Evolutionary conservation across 2,797 vertebrate genomes (phyloP), one percentile per base, ranked within the genome.

Genomic region (Petrocephalus sullivani): DNA sequence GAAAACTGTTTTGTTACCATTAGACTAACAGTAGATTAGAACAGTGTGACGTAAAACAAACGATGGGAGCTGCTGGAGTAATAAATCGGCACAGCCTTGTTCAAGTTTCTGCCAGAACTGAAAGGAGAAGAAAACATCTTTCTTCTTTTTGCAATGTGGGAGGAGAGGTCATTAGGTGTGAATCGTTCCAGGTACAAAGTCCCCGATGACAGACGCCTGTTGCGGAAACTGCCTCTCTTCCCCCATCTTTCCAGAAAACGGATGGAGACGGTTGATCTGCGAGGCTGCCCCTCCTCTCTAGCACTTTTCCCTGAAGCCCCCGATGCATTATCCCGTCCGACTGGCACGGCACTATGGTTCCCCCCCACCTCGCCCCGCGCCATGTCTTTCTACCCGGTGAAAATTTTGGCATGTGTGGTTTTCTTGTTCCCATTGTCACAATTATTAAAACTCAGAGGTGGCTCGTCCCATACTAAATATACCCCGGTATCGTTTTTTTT

Each of bases 291-390:
- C 46, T 87, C 89, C 88, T 89, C 56, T 56, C 10, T 56, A 78
- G 87, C 81, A 19, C 51, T 33, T 78, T 88, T 16, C 21, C 19
- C 89, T 9, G 0, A 82, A 9, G 14, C 64, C 37, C 23, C 10
- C 46, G 51, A 88, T 86, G 54, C 85, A 46, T 86, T 81, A 71
- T 85, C 88, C 51, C 56, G 86, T 58, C 75, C 41, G 78, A 89
- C 87, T 87, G n/a, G n/a, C 54, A 60, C 37, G 56, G 16, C 89
- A 46, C 67, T 51, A 75, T 87, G 64, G 12, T 75, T 19, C 87
- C 90, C 89, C 89, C 91, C 6, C 7, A 3, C 7, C 53, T 1
- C 53, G 2, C 53, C 53, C 53, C 5, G 7, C 53, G 1, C 7
- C 53, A 54, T 54, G 4, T 75, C 14, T 75, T 75, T 75, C 33